Percentiles rank a stretch among this genome's conserved stretches.
Conservation (phyloP, 2,888 invertebrate genomes). For the Eustalomyia histrio region DNA sequence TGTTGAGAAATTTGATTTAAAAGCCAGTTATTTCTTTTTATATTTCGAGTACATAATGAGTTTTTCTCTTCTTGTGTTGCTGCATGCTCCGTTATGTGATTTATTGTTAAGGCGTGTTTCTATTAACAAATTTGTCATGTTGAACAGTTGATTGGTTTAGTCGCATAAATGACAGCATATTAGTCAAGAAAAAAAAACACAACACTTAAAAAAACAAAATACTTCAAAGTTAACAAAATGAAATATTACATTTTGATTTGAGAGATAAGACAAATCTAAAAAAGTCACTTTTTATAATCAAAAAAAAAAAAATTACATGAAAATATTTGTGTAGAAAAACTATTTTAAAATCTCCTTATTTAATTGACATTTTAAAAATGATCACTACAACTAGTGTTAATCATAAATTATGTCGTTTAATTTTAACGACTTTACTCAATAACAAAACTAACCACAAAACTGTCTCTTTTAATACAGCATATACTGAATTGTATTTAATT, state of each 20-base stretch:
- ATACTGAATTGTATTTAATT: conserved; percentile 19
- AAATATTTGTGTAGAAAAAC: too few relatives aligned
- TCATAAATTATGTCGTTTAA: too few relatives aligned
- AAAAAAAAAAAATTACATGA: too few relatives aligned
- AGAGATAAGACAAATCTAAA: too few relatives aligned
- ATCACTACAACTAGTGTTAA: too few relatives aligned
- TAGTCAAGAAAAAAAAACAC: not conserved
- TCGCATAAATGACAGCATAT: not conserved
- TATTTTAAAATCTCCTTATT: too few relatives aligned
- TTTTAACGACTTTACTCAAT: not conserved
- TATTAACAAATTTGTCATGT: not conserved
- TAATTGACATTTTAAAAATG: too few relatives aligned
- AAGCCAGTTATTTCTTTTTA: conserved; percentile 11
- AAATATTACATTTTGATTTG: too few relatives aligned
- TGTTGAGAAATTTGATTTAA: conserved; percentile 19
- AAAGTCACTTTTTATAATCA: too few relatives aligned
- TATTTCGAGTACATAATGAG: not conserved
- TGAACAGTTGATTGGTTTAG: not conserved
- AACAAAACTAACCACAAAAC: conserved; percentile 19
- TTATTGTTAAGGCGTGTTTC: conserved; percentile 1
- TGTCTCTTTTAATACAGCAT: conserved; percentile 3
- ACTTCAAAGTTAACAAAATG: too few relatives aligned
- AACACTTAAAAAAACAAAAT: too few relatives aligned
- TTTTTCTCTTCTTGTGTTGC: not conserved
- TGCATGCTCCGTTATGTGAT: not conserved